A percentile compares a stretch with the other conserved stretches of the same genome.
Evolutionary conservation across 92 coral and sea anemone genomes (phyloP).

Genomic region (Parazoanthus atlanticus): DNA sequence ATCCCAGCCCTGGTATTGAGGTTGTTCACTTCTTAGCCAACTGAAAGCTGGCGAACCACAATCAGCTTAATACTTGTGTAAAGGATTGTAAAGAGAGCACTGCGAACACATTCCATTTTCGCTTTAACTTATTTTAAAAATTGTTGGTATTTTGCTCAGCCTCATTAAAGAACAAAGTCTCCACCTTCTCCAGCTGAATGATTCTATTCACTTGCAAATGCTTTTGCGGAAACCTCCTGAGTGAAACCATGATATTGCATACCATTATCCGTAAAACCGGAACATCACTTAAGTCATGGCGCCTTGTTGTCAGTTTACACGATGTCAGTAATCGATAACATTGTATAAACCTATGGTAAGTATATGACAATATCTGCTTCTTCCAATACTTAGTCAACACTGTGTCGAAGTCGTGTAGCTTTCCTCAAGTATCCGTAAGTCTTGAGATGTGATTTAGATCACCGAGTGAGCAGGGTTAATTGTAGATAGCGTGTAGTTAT

Average conservation of each 20-base stretch:
- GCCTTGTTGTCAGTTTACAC: not conserved
- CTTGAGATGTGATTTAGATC: not conserved
- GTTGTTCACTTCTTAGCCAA: no score
- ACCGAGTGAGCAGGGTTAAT: not conserved
- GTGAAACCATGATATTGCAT: not conserved
- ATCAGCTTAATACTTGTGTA: no score
- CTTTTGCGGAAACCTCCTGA: not conserved
- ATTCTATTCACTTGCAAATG: conserved; percentile 11
- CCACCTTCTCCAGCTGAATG: not conserved
- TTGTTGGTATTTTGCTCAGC: not conserved
- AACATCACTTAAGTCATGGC: not conserved
- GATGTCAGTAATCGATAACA: not conserved
- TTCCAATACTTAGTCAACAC: not conserved
- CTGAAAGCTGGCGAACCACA: no score
- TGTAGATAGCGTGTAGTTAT: not conserved
- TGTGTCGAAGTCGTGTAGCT: not conserved
- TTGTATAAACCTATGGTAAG: not conserved
- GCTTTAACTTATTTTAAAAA: not conserved
- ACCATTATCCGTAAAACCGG: not conserved
- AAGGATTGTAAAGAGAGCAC: no score
- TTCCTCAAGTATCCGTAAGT: not conserved
- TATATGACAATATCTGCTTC: no score
- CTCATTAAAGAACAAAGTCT: not conserved
- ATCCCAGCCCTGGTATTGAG: no score
- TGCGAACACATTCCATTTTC: no score